phyloP scores from a whole-genome alignment of 2,113 vertebrate species.

The Phalacrocorax aristotelis region DNA sequence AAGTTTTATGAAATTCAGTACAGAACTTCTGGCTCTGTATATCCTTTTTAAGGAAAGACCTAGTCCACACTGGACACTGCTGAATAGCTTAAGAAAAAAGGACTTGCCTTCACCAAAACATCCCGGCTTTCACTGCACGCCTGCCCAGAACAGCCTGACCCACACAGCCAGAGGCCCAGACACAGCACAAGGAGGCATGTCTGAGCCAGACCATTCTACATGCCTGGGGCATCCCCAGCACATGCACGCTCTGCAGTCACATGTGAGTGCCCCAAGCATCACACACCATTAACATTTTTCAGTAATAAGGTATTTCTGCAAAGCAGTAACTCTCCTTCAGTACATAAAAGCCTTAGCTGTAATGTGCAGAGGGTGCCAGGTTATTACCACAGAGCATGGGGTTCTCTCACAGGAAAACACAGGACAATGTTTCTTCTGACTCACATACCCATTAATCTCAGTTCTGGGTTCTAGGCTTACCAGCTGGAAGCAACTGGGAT shows the following conservation, averaged over 20 bases:
- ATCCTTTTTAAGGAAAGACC: background rate
- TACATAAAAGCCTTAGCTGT: background rate
- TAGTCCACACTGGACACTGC: background rate
- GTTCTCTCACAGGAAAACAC: too few relatives aligned
- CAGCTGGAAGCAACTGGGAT: background rate
- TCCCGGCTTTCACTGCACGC: background rate
- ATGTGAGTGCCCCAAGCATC: accelerated
- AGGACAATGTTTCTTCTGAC: background rate
- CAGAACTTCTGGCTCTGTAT: accelerated
- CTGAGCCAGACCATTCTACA: accelerated
- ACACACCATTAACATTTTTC: too few relatives aligned
- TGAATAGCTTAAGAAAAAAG: too few relatives aligned
- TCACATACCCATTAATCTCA: accelerated
- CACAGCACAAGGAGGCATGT: accelerated
- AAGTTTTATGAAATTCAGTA: background rate
- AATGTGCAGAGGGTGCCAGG: accelerated
- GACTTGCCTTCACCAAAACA: accelerated
- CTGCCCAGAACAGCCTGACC: background rate
- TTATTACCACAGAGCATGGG: too few relatives aligned
- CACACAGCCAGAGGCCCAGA: background rate
- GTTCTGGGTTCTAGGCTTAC: background rate
- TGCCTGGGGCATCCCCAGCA: background rate
- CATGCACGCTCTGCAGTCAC: accelerated
- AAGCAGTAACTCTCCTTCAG: accelerated
- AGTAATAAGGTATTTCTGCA: background rate